Conservation (phyloP, 2,888 invertebrate species). For the Abrostola triplasia region DNA sequence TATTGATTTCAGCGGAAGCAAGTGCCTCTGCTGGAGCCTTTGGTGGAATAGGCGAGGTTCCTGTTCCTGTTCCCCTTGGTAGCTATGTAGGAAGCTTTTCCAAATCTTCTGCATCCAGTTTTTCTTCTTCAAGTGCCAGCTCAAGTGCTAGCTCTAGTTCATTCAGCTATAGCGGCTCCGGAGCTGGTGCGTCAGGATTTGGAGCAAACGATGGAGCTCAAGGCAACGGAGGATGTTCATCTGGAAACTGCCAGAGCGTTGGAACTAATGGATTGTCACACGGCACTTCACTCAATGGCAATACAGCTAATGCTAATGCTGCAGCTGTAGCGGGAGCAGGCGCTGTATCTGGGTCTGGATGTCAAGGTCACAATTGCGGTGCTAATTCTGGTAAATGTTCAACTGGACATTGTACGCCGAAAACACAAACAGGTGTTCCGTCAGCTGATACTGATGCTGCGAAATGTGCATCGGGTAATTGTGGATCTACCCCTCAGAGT, state of each 20-base stretch:
- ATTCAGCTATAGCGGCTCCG: conserved; percentile 73
- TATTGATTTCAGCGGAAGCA: conserved; percentile 67
- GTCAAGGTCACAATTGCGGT: conserved; percentile 66
- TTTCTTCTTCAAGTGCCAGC: conserved; percentile 80
- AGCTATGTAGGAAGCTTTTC: conserved; percentile 84
- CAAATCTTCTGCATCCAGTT: conserved; percentile 80
- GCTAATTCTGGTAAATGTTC: conserved; percentile 57
- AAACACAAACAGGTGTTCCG: conserved; percentile 32
- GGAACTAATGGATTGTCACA: conserved; percentile 37
- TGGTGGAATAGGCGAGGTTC: conserved; percentile 62
- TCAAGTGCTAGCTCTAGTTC: conserved; percentile 75
- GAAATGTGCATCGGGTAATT: conserved; percentile 58
- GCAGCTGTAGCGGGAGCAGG: conserved; percentile 44
- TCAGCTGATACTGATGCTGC: conserved; percentile 31
- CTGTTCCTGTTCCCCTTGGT: conserved; percentile 67
- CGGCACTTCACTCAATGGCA: conserved; percentile 30
- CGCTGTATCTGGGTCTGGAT: conserved; percentile 48
- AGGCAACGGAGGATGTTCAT: conserved; percentile 53
- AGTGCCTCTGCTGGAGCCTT: conserved; percentile 71
- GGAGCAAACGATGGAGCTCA: conserved; percentile 52
- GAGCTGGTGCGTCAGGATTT: conserved; percentile 41
- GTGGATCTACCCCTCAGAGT: conserved; percentile 28
- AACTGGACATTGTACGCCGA: conserved; percentile 55
- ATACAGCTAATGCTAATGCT: conserved; percentile 52
- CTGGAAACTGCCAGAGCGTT: conserved; percentile 57